phyloP scores from a whole-genome alignment of 2,888 invertebrate species.

The Scaptomyza caliginosa region DNA sequence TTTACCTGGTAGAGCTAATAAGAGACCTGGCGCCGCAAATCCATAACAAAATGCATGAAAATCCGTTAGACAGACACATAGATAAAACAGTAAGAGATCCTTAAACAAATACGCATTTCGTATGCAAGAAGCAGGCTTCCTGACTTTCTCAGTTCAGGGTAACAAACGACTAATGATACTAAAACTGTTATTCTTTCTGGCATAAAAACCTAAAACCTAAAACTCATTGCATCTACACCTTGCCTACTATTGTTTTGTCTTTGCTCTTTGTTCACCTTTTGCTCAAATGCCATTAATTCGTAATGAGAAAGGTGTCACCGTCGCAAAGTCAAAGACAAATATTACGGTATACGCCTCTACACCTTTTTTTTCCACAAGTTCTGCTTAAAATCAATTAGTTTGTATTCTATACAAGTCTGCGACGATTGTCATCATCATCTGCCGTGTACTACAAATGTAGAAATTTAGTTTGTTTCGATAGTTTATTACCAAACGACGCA shows the following conservation, averaged over 20 bases:
- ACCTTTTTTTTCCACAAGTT: conserved; percentile 36
- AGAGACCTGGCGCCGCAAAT: conserved; percentile 80
- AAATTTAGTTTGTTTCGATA: no score
- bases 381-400: conserved; percentile 80
- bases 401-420: conserved; percentile 32
- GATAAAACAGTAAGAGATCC: conserved; percentile 51
- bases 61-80: conserved; percentile 74
- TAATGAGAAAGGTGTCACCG: conserved; percentile 80
- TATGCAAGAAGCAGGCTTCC: conserved; percentile 55
- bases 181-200: conserved; percentile 63
- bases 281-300: conserved; percentile 77
- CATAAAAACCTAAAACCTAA: neutral
- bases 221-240: conserved; percentile 45
- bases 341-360: conserved; percentile 67
- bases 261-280: conserved; percentile 42
- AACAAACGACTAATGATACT: conserved; percentile 69
- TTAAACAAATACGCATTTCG: conserved; percentile 70
- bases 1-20: conserved; percentile 59
- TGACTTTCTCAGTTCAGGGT: conserved; percentile 37
- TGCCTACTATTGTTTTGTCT: conserved; percentile 33
- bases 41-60: conserved; percentile 72
- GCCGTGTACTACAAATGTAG: conserved; percentile 62
- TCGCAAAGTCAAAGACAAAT: conserved; percentile 75
- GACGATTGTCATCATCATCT: conserved; percentile 36
- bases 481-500: conserved; percentile 93